phyloP scores from a whole-genome alignment of 1,140 invertebrate genomes.

The Chrysomallon squamiferum region DNA sequence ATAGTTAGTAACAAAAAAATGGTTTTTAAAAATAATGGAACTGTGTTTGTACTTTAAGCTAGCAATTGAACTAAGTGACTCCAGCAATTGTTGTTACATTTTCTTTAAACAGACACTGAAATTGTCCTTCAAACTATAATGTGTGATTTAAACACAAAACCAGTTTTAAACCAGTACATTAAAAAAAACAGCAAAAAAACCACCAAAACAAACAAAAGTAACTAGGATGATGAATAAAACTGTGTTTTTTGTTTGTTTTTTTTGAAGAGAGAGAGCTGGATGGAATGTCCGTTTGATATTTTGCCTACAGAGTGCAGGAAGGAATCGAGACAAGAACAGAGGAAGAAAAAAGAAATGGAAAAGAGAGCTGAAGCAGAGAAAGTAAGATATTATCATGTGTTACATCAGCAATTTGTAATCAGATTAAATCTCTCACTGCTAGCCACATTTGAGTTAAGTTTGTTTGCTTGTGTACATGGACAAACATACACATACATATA shows the following conservation, averaged over 20 bases:
- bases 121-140: no score
- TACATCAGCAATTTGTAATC: neutral
- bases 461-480: neutral
- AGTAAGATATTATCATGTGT: conserved; percentile 10
- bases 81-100: no score
- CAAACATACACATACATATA: neutral
- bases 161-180: no score
- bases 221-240: no score
- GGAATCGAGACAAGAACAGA: conserved; percentile 42
- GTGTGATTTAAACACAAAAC: no score
- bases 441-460: neutral
- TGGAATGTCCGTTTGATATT: conserved; percentile 48
- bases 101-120: no score
- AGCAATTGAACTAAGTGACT: no score
- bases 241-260: conserved; percentile 14
- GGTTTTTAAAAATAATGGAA: no score
- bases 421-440: neutral
- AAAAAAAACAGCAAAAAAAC: no score
- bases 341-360: conserved; percentile 41
- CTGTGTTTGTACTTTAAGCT: no score
- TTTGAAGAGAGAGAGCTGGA: conserved; percentile 63
- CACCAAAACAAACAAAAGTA: no score
- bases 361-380: conserved; percentile 33
- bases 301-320: conserved; percentile 50
- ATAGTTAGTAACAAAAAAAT: no score